Percentiles rank a stretch among this genome's conserved stretches.
These are phyloP conservation scores for Pterois miles DNA, from an alignment of 2,797 vertebrate species.

Conservation along the genomic window DNA sequence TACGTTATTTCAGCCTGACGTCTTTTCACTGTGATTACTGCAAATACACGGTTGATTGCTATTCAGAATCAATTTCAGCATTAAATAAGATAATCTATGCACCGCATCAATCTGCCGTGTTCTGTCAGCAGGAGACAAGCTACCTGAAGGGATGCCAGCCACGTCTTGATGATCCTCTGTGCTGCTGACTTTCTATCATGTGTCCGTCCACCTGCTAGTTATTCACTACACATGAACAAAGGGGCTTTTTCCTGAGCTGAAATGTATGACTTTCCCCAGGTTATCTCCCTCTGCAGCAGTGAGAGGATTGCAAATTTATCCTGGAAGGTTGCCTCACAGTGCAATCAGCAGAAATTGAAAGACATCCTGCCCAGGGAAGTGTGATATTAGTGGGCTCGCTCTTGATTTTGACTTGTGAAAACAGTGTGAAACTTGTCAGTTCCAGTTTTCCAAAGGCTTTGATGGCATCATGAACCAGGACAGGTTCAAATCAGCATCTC, in stretches of 20 bases:
- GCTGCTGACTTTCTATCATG: background rate
- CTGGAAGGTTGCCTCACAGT: background rate
- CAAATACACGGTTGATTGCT: slow-evolving; percentile 11
- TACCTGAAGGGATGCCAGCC: background rate
- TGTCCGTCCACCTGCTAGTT: background rate
- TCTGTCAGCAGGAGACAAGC: slow-evolving; percentile 11
- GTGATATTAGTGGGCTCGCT: background rate
- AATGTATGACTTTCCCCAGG: background rate
- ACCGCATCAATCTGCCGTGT: slow-evolving; percentile 8
- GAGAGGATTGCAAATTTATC: background rate
- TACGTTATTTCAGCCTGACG: background rate
- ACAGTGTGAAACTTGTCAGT: slow-evolving; percentile 21
- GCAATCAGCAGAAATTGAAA: background rate
- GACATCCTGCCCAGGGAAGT: background rate
- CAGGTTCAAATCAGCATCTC: background rate
- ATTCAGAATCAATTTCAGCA: slow-evolving; percentile 36
- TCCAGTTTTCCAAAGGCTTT: slow-evolving; percentile 3
- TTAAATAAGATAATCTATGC: slow-evolving; percentile 9
- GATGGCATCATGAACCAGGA: background rate
- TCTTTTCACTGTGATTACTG: background rate
- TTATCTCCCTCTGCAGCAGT: background rate
- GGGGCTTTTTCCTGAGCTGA: background rate
- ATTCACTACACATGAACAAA: background rate
- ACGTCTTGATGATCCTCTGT: background rate
- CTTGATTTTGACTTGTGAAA: slow-evolving; percentile 14